These are phyloP conservation scores for Nematostella vectensis DNA, from an alignment of 92 coral and sea anemone species.

Conservation along the genomic window DNA sequence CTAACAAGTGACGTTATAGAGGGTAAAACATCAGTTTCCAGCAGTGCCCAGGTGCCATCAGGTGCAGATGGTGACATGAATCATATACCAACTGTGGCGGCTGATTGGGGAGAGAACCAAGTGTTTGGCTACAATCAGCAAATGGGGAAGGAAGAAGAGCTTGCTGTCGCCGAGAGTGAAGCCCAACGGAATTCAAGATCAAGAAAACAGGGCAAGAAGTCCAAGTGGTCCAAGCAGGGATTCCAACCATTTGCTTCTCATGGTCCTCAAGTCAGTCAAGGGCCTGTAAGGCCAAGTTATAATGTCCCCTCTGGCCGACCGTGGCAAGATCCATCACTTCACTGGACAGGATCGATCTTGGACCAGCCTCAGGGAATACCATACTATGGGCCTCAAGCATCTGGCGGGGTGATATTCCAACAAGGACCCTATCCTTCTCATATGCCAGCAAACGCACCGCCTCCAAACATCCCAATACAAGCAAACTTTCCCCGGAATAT, in stretches of 20 bases:
- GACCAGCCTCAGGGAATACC: slow-evolving; percentile 29
- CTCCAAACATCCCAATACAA: slow-evolving; percentile 55
- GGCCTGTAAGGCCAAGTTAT: too few species aligned
- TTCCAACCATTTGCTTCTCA: slow-evolving; percentile 27
- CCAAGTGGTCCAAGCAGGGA: slow-evolving; percentile 21
- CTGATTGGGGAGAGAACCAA: slow-evolving; percentile 15
- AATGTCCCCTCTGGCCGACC: slow-evolving; percentile 24
- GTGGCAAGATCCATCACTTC: slow-evolving; percentile 49
- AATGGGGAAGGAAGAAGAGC: slow-evolving; percentile 52
- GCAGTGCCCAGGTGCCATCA: slow-evolving; percentile 12
- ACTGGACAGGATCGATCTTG: slow-evolving; percentile 24
- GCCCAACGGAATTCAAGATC: slow-evolving; percentile 11
- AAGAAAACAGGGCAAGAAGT: slow-evolving; percentile 52
- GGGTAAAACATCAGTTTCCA: slow-evolving; percentile 8
- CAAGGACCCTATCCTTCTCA: slow-evolving; percentile 28
- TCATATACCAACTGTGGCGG: slow-evolving; percentile 11
- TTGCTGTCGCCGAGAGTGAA: slow-evolving; percentile 23
- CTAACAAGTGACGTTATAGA: neutral
- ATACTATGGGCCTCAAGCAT: slow-evolving; percentile 25
- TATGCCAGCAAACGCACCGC: slow-evolving; percentile 52
- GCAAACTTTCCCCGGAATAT: slow-evolving; percentile 55
- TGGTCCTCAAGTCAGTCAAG: too few species aligned
- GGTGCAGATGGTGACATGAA: slow-evolving; percentile 7
- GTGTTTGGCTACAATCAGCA: slow-evolving; percentile 61
- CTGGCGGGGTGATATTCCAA: slow-evolving; percentile 10